A percentile compares a stretch with the other conserved stretches of the same genome.
Conservation (phyloP, 1,140 invertebrate genomes). For the Probaryconus sp. region DNA sequence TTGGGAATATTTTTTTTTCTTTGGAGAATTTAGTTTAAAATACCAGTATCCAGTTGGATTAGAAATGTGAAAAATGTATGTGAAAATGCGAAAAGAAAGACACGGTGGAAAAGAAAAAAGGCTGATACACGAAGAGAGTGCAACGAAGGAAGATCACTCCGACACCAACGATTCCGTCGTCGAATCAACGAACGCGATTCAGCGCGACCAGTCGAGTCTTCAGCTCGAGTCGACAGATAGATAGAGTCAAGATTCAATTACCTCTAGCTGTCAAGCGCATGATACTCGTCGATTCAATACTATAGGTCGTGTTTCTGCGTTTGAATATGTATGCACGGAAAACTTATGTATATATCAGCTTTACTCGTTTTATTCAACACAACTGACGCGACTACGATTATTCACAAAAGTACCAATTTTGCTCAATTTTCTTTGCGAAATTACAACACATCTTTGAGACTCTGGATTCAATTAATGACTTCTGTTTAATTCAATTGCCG, state of each 20-base stretch:
- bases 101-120: constrained; percentile 14
- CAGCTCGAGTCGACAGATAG: constrained; percentile 73
- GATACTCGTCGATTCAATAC: constrained; percentile 77
- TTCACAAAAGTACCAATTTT: constrained; percentile 10
- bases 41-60: too few relatives aligned
- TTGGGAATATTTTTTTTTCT: too few relatives aligned
- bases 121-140: constrained; percentile 55
- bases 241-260: constrained; percentile 78
- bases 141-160: constrained; percentile 57
- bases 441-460: constrained; percentile 1
- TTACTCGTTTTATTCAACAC: constrained; percentile 41
- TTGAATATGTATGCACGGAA: constrained; percentile 60
- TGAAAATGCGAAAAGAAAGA: constrained; percentile 12
- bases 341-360: constrained; percentile 59
- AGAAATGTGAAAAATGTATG: too few relatives aligned
- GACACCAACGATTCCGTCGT: constrained; percentile 65
- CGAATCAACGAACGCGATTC: constrained; percentile 67
- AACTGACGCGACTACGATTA: constrained; percentile 19
- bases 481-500: too few relatives aligned
- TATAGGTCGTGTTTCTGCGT: constrained; percentile 61
- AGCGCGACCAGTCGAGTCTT: constrained; percentile 67
- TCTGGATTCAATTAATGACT: too few relatives aligned
- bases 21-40: too few relatives aligned
- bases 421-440: constrained; percentile 29
- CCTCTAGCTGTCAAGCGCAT: constrained; percentile 77